Evolutionary conservation across 2,113 vertebrate species (phyloP), one percentile per base, ranked within the genome.

Genomic region (Camarhynchus parvulus): DNA sequence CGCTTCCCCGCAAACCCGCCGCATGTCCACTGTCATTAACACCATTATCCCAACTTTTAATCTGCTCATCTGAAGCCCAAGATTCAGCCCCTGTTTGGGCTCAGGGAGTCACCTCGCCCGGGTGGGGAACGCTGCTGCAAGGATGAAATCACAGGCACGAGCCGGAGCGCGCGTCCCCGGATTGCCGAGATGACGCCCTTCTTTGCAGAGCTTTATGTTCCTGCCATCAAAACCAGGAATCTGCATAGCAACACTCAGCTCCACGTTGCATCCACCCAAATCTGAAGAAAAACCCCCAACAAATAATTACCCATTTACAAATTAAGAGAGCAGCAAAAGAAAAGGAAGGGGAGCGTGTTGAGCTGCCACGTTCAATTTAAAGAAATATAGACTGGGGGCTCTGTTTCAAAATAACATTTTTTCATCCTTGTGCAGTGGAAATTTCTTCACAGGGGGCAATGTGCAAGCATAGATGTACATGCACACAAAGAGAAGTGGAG

Each of bases 241-340:
- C 92, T 93, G 86, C 88, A 92, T 93, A 90, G 80, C 87, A 93
- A 85, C 95, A 76, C 86, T 17, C 37, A 77, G 78, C 72, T 90
- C 80, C 4, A 13, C 37, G 0, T 55, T 72, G 42, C 56, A 42
- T 59, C 66, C 76, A 50, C 87, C 86, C 87, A 85, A 93, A 83
- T 47, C 58, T 24, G 30, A 59, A 82, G 82, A 53, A 86, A 89
- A 67, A 2, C 27, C 64, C 59, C 53, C 64, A 50, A 82, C 76
- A 69, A 80, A 83, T 75, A 77, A 91, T 89, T 70, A 52, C 8
- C 47, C 27, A 5, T 63, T 82, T 56, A 53, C n/a, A 75, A 83
- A 81, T 59, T 52, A 72, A n/a, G 49, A 72, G 33, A 52, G 42
- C n/a, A 9, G 49, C 27, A 3, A 35, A 77, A 84, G 46, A 9